Evolutionary conservation across 2,113 vertebrate genomes (phyloP).

Genomic region (Peromyscus polionotus): DNA sequence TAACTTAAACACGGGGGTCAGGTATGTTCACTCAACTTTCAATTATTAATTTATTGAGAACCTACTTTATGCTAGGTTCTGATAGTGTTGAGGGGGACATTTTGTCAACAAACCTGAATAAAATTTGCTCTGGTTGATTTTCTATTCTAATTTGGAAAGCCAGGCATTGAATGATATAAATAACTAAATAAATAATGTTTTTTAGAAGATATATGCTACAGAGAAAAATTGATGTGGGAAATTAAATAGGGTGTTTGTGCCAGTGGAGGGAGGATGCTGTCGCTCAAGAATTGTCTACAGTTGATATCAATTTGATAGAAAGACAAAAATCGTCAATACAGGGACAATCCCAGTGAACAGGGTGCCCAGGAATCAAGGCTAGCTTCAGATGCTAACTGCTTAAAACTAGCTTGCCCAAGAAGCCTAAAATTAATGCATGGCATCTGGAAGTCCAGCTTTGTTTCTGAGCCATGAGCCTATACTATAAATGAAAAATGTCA

Average conservation of each 20-base stretch:
- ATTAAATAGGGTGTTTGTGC: not conserved
- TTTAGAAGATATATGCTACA: not conserved
- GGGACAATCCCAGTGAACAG: not conserved
- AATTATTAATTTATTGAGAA: not conserved
- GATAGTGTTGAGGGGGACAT: not conserved
- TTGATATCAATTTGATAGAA: not conserved
- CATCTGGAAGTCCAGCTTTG: not conserved
- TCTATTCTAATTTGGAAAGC: conserved; percentile 27
- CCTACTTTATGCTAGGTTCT: not conserved
- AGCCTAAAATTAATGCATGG: not conserved
- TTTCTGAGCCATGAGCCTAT: not conserved
- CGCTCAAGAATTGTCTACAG: not conserved
- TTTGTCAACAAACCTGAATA: not conserved
- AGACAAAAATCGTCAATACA: not conserved
- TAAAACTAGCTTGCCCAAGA: not conserved
- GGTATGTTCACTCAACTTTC: conserved; percentile 3
- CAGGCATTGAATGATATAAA: conserved; percentile 31
- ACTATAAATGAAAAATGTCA: conserved; percentile 9
- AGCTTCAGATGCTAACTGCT: not conserved
- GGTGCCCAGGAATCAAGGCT: not conserved
- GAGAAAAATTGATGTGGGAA: not conserved
- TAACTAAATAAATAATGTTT: conserved; percentile 12
- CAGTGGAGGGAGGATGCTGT: not conserved
- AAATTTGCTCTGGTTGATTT: conserved; percentile 18
- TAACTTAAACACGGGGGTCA: conserved; percentile 8